Evolutionary conservation across 2,888 invertebrate genomes (phyloP).

Genomic region (Zootermopsis nevadensis): DNA sequence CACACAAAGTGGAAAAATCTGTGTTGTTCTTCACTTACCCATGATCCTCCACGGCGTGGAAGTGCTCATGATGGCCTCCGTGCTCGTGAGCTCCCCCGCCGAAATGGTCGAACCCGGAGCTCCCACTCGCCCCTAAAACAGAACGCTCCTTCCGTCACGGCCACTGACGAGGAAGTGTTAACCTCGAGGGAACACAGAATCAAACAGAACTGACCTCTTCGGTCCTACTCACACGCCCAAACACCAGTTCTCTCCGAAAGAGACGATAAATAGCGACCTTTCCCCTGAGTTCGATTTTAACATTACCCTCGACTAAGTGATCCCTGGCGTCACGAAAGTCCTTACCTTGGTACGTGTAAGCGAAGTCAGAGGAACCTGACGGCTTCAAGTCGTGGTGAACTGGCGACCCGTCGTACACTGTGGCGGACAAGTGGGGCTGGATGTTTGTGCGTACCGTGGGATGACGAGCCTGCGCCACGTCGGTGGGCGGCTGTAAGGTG

Average conservation of each 20-base stretch:
- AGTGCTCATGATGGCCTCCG: background rate
- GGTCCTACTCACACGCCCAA: too few species aligned
- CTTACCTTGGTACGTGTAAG: background rate
- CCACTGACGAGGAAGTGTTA: too few species aligned
- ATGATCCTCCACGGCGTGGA: background rate
- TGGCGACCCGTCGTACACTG: background rate
- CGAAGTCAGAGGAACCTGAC: background rate
- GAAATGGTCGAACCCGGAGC: background rate
- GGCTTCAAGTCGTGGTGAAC: conserved; percentile 15
- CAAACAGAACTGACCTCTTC: too few species aligned
- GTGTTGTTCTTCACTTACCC: background rate
- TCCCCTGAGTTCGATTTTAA: too few species aligned
- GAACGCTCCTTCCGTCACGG: too few species aligned
- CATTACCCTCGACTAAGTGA: too few species aligned
- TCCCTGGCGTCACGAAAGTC: too few species aligned
- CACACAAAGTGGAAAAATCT: too few species aligned
- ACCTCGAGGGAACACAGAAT: too few species aligned
- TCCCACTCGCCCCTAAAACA: background rate
- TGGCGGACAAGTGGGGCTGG: background rate
- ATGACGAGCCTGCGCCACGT: background rate
- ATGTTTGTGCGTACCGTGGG: background rate
- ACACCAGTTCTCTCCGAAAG: too few species aligned
- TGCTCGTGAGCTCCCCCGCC: background rate
- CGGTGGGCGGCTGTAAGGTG: background rate
- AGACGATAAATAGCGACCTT: too few species aligned